Conservation (phyloP, 2,113 vertebrate genomes). For the Psephotus haematonotus region DNA sequence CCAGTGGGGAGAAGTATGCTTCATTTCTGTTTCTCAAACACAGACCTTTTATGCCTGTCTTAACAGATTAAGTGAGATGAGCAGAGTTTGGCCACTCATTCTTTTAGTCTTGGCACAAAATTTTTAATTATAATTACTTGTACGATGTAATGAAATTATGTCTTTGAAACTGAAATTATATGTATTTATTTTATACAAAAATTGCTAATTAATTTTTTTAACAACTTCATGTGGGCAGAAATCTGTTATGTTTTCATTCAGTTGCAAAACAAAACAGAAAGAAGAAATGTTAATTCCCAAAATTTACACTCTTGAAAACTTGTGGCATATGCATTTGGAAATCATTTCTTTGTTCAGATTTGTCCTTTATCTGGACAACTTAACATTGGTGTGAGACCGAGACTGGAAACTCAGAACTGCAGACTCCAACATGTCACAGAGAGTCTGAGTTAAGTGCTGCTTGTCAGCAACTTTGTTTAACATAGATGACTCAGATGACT, state of each 20-base stretch:
- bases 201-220: neutral
- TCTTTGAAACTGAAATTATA: neutral
- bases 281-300: neutral
- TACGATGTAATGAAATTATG: neutral
- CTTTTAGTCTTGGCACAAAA: neutral
- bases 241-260: neutral
- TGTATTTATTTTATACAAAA: neutral
- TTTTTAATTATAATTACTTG: neutral
- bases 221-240: neutral
- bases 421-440: neutral
- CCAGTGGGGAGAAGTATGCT: neutral
- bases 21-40: neutral
- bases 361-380: neutral
- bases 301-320: neutral
- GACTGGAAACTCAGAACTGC: neutral
- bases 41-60: neutral
- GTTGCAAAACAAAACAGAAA: neutral
- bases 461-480: neutral
- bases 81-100: neutral
- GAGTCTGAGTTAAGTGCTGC: neutral
- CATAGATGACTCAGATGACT: neutral
- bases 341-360: neutral
- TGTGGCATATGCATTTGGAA: neutral
- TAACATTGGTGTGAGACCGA: neutral
- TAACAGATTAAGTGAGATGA: neutral